Evolutionary conservation across 2,888 invertebrate genomes (phyloP).

Genomic region (Chrysodeixis includens): DNA sequence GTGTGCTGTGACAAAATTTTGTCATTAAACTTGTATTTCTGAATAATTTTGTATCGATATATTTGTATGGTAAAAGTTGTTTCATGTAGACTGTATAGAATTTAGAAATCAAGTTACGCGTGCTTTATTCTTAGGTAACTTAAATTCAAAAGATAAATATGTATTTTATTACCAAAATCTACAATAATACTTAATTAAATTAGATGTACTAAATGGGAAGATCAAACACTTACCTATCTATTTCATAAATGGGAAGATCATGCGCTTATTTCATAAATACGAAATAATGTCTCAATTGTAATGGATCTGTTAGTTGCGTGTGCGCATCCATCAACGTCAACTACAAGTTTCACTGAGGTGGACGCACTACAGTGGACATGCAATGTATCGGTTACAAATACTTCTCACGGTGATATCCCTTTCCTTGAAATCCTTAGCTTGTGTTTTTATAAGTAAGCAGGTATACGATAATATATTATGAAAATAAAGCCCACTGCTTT

Average conservation of each 20-base stretch:
- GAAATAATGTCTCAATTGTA: conserved; percentile 47
- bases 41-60: conserved; percentile 8
- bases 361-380: conserved; percentile 51
- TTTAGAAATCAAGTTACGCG: neutral
- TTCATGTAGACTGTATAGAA: neutral
- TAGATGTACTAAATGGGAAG: conserved; percentile 4
- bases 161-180: neutral
- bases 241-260: conserved; percentile 17
- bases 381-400: conserved; percentile 13
- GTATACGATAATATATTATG: neutral
- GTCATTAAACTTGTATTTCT: conserved; percentile 11
- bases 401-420: conserved; percentile 29
- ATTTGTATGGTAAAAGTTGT: conserved; percentile 12
- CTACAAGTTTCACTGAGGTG: conserved; percentile 55
- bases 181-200: neutral
- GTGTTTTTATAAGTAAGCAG: neutral
- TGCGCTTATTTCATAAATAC: conserved; percentile 25
- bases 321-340: conserved; percentile 41
- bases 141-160: neutral
- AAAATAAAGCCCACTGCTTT: neutral
- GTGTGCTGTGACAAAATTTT: conserved; percentile 18
- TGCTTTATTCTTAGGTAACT: neutral
- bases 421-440: conserved; percentile 24
- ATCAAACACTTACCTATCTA: conserved; percentile 34
- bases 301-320: conserved; percentile 39